Conservation (phyloP, 2,113 vertebrate species). For the Platichthys flesus region DNA sequence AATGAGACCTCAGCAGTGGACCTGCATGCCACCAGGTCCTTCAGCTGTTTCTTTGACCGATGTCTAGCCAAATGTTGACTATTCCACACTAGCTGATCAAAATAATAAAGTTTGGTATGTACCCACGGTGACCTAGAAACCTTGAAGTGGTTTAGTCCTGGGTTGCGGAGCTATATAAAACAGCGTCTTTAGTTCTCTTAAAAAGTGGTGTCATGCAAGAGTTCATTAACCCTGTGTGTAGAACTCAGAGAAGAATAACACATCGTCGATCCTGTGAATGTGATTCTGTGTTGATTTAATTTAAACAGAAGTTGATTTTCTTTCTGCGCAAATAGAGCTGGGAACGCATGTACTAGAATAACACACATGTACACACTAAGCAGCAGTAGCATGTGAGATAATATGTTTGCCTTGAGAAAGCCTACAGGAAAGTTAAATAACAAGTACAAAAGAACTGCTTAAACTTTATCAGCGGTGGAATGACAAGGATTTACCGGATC, state of each 20-base stretch:
- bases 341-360: slow-evolving; percentile 34
- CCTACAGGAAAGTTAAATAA: neutral
- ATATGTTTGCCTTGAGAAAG: slow-evolving; percentile 7
- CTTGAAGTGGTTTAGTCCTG: slow-evolving; percentile 38
- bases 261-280: slow-evolving; percentile 26
- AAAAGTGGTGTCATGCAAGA: slow-evolving; percentile 39
- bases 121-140: slow-evolving; percentile 34
- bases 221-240: slow-evolving; percentile 25
- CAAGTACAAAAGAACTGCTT: neutral
- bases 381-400: neutral
- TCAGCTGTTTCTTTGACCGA: no score
- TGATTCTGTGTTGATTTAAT: slow-evolving; percentile 30
- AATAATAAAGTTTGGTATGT: slow-evolving; percentile 39
- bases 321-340: slow-evolving; percentile 18
- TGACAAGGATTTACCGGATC: neutral
- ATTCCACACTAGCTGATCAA: slow-evolving; percentile 29
- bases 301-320: slow-evolving; percentile 17
- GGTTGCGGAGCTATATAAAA: slow-evolving; percentile 28
- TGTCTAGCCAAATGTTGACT: no score
- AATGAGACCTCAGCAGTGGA: no score
- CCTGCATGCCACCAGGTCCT: no score
- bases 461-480: neutral
- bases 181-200: slow-evolving; percentile 39
- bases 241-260: slow-evolving; percentile 34
- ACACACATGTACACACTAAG: slow-evolving; percentile 19